Evolutionary conservation across 2,113 vertebrate species (phyloP), one percentile per base, ranked within the genome.

Genomic region (Psittacula cyanocephala): DNA sequence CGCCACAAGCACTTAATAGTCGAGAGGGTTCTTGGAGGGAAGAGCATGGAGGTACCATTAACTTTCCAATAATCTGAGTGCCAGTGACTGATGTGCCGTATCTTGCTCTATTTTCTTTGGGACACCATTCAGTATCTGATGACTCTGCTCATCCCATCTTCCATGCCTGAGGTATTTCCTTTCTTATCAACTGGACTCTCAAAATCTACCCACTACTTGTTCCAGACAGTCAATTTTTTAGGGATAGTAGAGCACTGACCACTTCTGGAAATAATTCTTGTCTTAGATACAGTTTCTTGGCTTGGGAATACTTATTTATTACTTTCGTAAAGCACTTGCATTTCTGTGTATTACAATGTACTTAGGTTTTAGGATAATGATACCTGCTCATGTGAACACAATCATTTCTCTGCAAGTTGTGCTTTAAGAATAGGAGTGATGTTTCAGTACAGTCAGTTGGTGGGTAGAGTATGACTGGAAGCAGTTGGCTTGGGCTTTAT

Each of bases 351-450:
- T n/a, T 59, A 22, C 9, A 52, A 49, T 3, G 6, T 35, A 64
- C 59, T 74, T n/a, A 25, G 5, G 27, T 41, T 46, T 78, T 8
- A 89, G 33, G 17, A 46, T 35, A 79, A 84, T 19, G 23, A 17
- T 20, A 76, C 0, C 2, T 75, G 28, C 19, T 91, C 10, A 60
- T 4, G 2, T 47, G 69, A 96, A 84, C 25, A 33, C 0, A 2
- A 84, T 74, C 63, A 47, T 59, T 70, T 62, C 29, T 69, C 43
- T 70, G 27, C 19, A 88, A 91, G 52, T 10, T 84, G 22, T 13
- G 65, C 19, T 75, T 88, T 91, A 50, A 81, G 95, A 96, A 89
- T 57, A 93, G 88, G 77, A 82, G 2, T 72, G 31, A 91, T 85
- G 74, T 25, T 84, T 92, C 88, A 86, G 90, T 44, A 80, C 28